Base-by-base conservation (phyloP, 1,140 invertebrate genomes). In the Sinonovacula constricta region DNA sequence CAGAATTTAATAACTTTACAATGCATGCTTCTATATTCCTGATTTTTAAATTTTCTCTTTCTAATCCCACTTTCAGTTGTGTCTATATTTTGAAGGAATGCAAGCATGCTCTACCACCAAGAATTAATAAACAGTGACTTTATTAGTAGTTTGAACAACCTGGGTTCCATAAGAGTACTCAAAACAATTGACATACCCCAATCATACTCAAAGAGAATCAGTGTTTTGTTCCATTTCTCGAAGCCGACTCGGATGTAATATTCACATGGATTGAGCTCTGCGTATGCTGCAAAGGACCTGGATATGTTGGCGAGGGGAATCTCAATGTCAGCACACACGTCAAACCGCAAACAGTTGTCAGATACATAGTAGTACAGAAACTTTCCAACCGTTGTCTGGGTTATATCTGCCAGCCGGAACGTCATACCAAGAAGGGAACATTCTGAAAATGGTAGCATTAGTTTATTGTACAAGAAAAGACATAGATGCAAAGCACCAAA, bases 151-250 rank as follows among this genome's bases (percentile, higher is more conserved):
- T n/a, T n/a, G n/a, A n/a, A n/a, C n/a, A n/a, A n/a, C n/a, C n/a
- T n/a, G n/a, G n/a, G n/a, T n/a, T n/a, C n/a, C n/a, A n/a, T n/a
- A n/a, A n/a, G n/a, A n/a, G n/a, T n/a, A n/a, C n/a, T n/a, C n/a
- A n/a, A n/a, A n/a, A n/a, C n/a, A n/a, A n/a, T n/a, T 10, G 7
- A 49, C 26, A 36, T 59, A 70, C 68, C 68, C 68, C 68, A 70
- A 15, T 70, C 34, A 30, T 70, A 70, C 36, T 59, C 68, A 70
- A 70, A 70, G 10, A 70, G 33, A 5, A 70, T 26, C 10, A 70
- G 2, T 1, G 68, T 39, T n/a, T 30, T 57, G 0, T 49, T 59
- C 33, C 12, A 36, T n/a, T 59, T 70, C 22, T 70, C 68, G 59
- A 70, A 70, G 15, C 30, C 68, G 10, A 36, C 53, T 59, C 24